These are phyloP conservation scores for Teleopsis dalmanni DNA, from an alignment of 1,140 invertebrate species.

Conservation along the genomic window DNA sequence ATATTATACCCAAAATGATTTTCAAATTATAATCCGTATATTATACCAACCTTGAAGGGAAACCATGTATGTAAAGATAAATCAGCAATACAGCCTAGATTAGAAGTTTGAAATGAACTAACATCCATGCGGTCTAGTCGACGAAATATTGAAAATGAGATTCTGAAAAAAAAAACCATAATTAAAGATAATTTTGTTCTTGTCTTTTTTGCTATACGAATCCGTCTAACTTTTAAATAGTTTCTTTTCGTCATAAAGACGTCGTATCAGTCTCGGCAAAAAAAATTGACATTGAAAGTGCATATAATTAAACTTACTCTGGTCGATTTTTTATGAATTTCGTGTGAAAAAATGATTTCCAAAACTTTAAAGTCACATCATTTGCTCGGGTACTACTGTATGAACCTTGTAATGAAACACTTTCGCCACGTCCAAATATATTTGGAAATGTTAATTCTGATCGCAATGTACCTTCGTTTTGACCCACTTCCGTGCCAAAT, in stretches of 20 bases:
- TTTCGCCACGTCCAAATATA: conserved; percentile 38
- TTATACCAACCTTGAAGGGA: conserved; percentile 31
- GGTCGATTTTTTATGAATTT: conserved; percentile 36
- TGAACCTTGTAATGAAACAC: conserved; percentile 36
- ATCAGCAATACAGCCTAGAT: conserved; percentile 30
- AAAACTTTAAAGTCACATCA: conserved; percentile 38
- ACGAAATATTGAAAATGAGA: conserved; percentile 37
- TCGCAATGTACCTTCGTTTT: conserved; percentile 38
- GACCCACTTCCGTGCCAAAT: conserved; percentile 40
- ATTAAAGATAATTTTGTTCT: no score
- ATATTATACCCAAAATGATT: neutral
- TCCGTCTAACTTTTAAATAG: no score
- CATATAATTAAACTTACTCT: conserved; percentile 32
- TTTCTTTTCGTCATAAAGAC: no score
- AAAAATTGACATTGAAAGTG: no score
- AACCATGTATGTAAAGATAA: conserved; percentile 30
- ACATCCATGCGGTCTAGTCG: conserved; percentile 33
- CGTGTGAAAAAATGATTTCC: conserved; percentile 42
- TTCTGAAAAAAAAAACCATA: conserved; percentile 13
- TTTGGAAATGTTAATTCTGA: conserved; percentile 37
- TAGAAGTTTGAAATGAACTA: conserved; percentile 34
- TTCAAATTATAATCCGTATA: no score
- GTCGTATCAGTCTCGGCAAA: neutral
- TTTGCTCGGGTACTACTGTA: conserved; percentile 36
- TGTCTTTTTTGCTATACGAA: no score